Evolutionary conservation across 2,888 invertebrate genomes (phyloP).

Genomic region (Bombyx huttoni): DNA sequence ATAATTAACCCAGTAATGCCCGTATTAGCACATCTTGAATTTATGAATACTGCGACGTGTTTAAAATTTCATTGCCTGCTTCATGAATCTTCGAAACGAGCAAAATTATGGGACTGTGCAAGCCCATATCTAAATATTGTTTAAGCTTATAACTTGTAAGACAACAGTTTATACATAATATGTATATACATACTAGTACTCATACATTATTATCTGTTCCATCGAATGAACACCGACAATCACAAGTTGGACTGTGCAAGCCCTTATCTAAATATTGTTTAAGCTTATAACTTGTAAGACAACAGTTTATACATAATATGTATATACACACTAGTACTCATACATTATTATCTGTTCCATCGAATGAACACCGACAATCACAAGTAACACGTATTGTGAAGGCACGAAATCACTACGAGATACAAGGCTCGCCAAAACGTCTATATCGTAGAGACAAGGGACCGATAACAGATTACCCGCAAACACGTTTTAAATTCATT

Average conservation of each 20-base stretch:
- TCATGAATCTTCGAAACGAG: too few relatives aligned
- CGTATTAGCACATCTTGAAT: conserved; percentile 29
- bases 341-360: not conserved
- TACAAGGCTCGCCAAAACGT: conserved; percentile 54
- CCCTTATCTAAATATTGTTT: too few relatives aligned
- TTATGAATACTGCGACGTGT: too few relatives aligned
- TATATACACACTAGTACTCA: not conserved
- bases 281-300: conserved; percentile 18
- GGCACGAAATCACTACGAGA: conserved; percentile 45
- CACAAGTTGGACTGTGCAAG: conserved; percentile 2
- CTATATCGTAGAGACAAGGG: conserved; percentile 70
- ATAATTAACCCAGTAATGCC: conserved; percentile 64
- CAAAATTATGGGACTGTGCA: too few relatives aligned
- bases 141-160: conserved; percentile 18
- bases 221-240: conserved; percentile 3
- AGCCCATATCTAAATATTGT: too few relatives aligned
- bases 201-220: not conserved
- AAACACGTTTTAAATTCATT: conserved; percentile 73
- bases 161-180: conserved; percentile 31
- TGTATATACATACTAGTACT: not conserved
- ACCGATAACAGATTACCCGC: conserved; percentile 74
- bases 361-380: conserved; percentile 4
- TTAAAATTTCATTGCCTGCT: too few relatives aligned
- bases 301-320: conserved; percentile 31
- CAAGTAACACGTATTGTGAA: conserved; percentile 1